Evolutionary conservation across 2,797 vertebrate species (phyloP).

Genomic region (Gallinago stenura): DNA sequence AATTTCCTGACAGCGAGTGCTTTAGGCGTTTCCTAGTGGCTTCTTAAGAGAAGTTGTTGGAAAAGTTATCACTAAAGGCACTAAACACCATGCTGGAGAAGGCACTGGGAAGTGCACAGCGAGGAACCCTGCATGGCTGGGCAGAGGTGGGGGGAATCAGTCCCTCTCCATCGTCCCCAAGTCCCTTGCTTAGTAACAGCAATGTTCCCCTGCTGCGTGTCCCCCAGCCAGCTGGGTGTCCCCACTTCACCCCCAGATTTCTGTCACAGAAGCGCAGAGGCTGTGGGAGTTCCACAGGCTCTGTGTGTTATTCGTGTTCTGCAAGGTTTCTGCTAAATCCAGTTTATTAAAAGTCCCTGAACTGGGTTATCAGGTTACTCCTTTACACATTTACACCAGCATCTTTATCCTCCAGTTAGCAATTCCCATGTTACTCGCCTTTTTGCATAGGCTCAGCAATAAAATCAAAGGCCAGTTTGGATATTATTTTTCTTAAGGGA

Average conservation of each 20-base stretch:
- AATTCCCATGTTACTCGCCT: accelerated
- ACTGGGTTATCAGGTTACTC: neutral
- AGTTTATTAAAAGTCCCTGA: neutral
- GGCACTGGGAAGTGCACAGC: neutral
- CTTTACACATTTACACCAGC: neutral
- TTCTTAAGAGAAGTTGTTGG: neutral
- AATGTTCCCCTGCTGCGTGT: neutral
- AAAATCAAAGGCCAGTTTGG: neutral
- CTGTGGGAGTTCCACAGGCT: neutral
- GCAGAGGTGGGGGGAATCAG: neutral
- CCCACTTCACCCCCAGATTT: neutral
- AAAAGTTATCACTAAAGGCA: neutral
- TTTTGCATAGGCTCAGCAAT: neutral
- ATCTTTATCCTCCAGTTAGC: neutral
- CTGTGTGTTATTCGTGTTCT: neutral
- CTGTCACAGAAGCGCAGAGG: neutral
- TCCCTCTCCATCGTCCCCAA: neutral
- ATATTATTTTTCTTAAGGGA: neutral
- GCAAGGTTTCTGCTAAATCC: neutral
- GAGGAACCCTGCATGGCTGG: accelerated
- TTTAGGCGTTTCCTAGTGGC: neutral
- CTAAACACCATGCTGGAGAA: neutral
- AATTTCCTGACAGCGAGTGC: neutral
- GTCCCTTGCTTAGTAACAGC: neutral
- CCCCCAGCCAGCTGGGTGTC: neutral